These are phyloP conservation scores for Volucella bombylans DNA, from an alignment of 2,888 invertebrate species.

Conservation along the genomic window DNA sequence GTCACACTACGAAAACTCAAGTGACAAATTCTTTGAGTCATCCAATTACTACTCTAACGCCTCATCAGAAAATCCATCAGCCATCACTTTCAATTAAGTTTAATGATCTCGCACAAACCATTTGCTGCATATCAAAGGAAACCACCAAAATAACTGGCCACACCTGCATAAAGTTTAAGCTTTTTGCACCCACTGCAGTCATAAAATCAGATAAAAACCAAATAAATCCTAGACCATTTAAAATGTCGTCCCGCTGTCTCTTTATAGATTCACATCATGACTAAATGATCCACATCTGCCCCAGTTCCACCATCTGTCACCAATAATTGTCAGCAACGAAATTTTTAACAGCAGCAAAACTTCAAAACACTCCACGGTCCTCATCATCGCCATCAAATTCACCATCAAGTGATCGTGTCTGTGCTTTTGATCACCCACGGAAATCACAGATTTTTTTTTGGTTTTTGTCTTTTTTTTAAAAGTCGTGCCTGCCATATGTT, in stretches of 20 bases:
- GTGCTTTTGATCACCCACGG: constrained; percentile 62
- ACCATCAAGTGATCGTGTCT: background rate
- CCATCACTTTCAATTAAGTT: constrained; percentile 5
- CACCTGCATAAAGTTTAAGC: constrained; percentile 1
- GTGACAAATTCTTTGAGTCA: too few relatives aligned
- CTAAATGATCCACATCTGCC: constrained; percentile 63
- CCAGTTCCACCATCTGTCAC: constrained; percentile 62
- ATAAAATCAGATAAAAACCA: constrained; percentile 23
- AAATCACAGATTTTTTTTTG: constrained; percentile 19
- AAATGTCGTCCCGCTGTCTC: constrained; percentile 18
- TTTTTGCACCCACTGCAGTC: constrained; percentile 28
- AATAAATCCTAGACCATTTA: constrained; percentile 49
- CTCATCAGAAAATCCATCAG: background rate
- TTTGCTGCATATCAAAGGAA: background rate
- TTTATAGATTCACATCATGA: constrained; percentile 3
- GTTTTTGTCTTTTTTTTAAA: background rate
- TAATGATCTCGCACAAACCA: constrained; percentile 8
- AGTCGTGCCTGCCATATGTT: constrained; percentile 63
- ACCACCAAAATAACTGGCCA: background rate
- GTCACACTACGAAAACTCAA: too few relatives aligned
- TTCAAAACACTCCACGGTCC: constrained; percentile 48
- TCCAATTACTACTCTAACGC: too few relatives aligned
- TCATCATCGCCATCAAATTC: constrained; percentile 45
- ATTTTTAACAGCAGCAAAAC: constrained; percentile 46
- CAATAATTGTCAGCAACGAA: constrained; percentile 63